A percentile compares a stretch with the other conserved stretches of the same genome.
These are phyloP conservation scores for Hyposoter dolosus DNA, from an alignment of 2,888 invertebrate genomes.

Conservation along the genomic window DNA sequence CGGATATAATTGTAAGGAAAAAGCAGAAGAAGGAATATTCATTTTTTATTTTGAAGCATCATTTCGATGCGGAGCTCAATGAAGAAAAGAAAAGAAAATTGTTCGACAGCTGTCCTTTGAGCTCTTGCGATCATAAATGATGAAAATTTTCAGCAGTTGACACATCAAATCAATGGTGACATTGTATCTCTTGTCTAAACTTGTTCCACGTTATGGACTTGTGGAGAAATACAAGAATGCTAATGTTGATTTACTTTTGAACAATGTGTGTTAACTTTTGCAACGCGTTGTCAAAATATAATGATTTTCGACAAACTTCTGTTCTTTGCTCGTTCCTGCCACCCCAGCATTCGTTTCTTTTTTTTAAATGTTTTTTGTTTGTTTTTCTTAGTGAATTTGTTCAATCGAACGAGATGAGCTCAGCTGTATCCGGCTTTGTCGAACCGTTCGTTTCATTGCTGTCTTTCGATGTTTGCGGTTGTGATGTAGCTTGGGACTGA, in stretches of 20 bases:
- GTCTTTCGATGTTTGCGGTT: slow-evolving; percentile 64
- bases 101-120: not conserved
- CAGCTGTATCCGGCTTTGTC: slow-evolving; percentile 88
- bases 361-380: not conserved
- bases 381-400: not conserved
- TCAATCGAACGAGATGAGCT: slow-evolving; percentile 93
- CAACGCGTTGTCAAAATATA: not conserved
- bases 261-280: not conserved
- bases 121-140: not conserved
- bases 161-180: not conserved
- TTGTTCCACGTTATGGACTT: slow-evolving; percentile 1
- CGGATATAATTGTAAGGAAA: not conserved
- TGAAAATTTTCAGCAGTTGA: not conserved
- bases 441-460: slow-evolving; percentile 77
- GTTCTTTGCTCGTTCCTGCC: not conserved
- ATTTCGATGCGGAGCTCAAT: not conserved
- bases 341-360: not conserved
- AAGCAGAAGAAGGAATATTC: not conserved
- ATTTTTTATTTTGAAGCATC: not conserved
- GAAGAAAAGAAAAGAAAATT: not conserved
- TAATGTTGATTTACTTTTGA: slow-evolving; percentile 9
- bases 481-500: slow-evolving; percentile 61
- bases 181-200: not conserved
- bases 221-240: slow-evolving; percentile 4
- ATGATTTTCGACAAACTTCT: not conserved